Conservation (phyloP, 2,888 invertebrate species). For the Drosophila incognita region DNA sequence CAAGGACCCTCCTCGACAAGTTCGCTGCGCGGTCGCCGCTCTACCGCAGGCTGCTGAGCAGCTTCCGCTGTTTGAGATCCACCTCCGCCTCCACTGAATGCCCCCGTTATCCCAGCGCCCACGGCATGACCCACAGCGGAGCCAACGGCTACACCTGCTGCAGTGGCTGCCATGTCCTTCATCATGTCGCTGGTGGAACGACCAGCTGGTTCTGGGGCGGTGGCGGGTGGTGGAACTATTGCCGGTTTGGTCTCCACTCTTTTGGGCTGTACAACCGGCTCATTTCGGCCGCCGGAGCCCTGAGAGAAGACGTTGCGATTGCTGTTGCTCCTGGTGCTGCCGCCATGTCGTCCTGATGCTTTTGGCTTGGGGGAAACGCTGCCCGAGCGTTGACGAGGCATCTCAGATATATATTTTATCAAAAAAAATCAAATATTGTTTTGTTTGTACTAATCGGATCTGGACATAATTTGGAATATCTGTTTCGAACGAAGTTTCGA, state of each 20-base stretch:
- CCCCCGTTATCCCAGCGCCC: constrained; percentile 64
- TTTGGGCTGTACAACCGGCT: constrained; percentile 48
- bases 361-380: constrained; percentile 22
- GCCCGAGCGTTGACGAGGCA: constrained; percentile 65
- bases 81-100: constrained; percentile 56
- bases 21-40: constrained; percentile 30
- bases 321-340: constrained; percentile 12
- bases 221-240: constrained; percentile 13
- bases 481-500: not conserved
- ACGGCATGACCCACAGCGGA: constrained; percentile 73
- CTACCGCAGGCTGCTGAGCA: constrained; percentile 8
- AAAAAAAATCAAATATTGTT: constrained; percentile 17
- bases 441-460: constrained; percentile 16
- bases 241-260: constrained; percentile 47
- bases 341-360: constrained; percentile 13
- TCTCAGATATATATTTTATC: constrained; percentile 16
- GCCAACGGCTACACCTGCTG: constrained; percentile 70
- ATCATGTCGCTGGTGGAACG: constrained; percentile 54
- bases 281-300: constrained; percentile 21
- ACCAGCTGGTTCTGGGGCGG: constrained; percentile 38
- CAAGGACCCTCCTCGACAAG: constrained; percentile 66
- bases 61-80: constrained; percentile 1
- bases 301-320: constrained; percentile 21
- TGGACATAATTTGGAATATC: constrained; percentile 44
- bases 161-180: constrained; percentile 72